Evolutionary conservation across 2,797 vertebrate species (phyloP).

Genomic region (Acipenser oxyrinchus): DNA sequence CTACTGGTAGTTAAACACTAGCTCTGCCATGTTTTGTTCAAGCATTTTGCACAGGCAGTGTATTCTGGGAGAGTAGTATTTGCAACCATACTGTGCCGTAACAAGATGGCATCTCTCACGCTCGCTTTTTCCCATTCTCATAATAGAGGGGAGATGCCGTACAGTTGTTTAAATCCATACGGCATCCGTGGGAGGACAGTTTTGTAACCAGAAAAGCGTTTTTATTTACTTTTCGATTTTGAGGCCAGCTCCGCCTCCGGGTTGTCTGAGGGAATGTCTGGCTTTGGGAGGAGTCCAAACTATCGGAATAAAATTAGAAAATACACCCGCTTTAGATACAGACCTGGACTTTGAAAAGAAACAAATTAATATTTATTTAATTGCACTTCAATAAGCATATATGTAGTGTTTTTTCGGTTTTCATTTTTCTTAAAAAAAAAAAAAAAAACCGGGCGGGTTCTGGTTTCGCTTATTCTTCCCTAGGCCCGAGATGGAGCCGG

Average conservation of each 20-base stretch:
- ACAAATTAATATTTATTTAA: not conserved
- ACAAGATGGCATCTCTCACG: too few species aligned
- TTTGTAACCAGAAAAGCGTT: too few species aligned
- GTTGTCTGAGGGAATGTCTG: slow-evolving; percentile 1
- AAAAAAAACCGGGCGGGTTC: slow-evolving; percentile 5
- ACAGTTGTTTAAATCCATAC: slow-evolving; percentile 9
- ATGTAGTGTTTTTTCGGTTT: not conserved
- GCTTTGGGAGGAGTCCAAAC: not conserved
- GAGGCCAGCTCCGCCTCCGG: not conserved
- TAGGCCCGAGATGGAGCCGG: slow-evolving; percentile 60
- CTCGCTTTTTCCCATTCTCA: too few species aligned
- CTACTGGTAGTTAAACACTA: too few species aligned
- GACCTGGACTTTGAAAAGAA: slow-evolving; percentile 8
- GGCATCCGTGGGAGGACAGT: not conserved
- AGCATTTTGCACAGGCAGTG: too few species aligned
- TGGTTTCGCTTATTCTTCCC: slow-evolving; percentile 16
- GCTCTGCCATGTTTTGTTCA: too few species aligned
- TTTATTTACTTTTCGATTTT: too few species aligned
- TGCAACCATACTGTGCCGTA: too few species aligned
- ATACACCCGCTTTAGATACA: not conserved
- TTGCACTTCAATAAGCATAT: not conserved
- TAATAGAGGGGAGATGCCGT: too few species aligned
- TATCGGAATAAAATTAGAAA: not conserved
- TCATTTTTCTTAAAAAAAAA: not conserved
- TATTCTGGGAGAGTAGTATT: too few species aligned